Percentiles rank a stretch among this genome's conserved stretches.
phyloP scores from a whole-genome alignment of 2,797 vertebrate genomes.

The Columba guinea region DNA sequence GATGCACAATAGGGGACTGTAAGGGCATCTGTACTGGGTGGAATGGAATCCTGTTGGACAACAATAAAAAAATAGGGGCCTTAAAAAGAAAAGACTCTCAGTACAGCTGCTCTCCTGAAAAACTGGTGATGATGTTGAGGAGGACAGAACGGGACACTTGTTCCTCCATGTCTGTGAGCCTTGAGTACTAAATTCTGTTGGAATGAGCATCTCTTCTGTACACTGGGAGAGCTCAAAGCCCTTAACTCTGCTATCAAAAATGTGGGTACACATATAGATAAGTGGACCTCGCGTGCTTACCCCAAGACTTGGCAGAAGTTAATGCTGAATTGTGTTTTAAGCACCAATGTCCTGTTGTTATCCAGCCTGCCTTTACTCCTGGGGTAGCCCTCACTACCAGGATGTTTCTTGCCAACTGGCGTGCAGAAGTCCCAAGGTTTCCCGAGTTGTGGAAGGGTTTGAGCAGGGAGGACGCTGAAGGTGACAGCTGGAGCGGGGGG shows the following conservation, averaged over 20 bases:
- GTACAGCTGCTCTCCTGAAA: neutral
- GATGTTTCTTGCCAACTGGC: neutral
- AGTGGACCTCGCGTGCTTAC: neutral
- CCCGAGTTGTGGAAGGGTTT: neutral
- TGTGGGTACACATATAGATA: neutral
- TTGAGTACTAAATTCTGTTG: neutral
- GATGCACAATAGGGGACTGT: neutral
- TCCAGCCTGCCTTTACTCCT: neutral
- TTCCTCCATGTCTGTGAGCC: neutral
- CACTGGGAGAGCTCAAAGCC: neutral
- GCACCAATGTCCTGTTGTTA: neutral
- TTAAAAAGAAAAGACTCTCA: neutral
- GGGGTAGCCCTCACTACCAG: neutral
- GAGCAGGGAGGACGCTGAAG: neutral
- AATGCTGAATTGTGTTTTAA: neutral
- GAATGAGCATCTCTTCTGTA: neutral
- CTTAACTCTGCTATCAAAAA: neutral
- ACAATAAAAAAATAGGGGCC: neutral
- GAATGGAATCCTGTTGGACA: neutral
- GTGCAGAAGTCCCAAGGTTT: neutral
- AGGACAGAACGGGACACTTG: neutral
- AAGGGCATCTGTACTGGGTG: neutral
- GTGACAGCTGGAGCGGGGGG: neutral
- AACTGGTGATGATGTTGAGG: too few relatives aligned
- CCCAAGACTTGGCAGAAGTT: neutral